These are phyloP conservation scores for Phortica magna DNA, from an alignment of 2,888 invertebrate genomes.

Conservation along the genomic window DNA sequence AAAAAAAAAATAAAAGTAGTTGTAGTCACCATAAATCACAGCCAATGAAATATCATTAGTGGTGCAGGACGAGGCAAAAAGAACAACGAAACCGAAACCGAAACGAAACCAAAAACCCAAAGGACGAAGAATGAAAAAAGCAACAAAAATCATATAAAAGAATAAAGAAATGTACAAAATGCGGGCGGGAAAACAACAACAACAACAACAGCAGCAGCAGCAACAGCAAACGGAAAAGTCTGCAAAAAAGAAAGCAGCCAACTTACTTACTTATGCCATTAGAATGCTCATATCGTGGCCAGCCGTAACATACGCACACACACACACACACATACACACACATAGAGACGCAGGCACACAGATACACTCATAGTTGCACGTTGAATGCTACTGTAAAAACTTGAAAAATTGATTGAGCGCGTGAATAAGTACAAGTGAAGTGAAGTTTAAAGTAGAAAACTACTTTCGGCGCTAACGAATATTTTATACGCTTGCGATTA, in stretches of 20 bases:
- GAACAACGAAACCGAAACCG: background rate
- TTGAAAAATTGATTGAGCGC: slow-evolving; percentile 70
- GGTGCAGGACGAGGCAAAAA: slow-evolving; percentile 46
- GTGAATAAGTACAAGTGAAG: slow-evolving; percentile 67
- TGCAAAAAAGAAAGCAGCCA: too few relatives aligned
- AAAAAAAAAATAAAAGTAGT: slow-evolving; percentile 1
- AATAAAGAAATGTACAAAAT: too few relatives aligned
- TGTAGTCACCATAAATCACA: slow-evolving; percentile 61
- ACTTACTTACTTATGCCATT: slow-evolving; percentile 19
- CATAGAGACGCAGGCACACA: background rate
- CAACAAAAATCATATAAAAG: background rate
- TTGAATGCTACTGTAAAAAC: slow-evolving; percentile 55
- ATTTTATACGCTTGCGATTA: too few relatives aligned
- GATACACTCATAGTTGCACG: background rate
- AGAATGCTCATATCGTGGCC: slow-evolving; percentile 5
- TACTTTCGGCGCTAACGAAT: background rate
- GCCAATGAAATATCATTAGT: slow-evolving; percentile 67
- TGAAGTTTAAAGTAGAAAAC: slow-evolving; percentile 32
- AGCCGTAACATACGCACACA: background rate
- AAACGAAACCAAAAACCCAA: too few relatives aligned
- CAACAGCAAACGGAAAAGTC: too few relatives aligned
- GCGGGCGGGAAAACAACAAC: too few relatives aligned
- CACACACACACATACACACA: slow-evolving; percentile 19
- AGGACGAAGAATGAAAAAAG: background rate
- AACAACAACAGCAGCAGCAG: too few relatives aligned